Evolutionary conservation across 2,113 vertebrate species (phyloP), one percentile per base, ranked within the genome.

Genomic region (Istiophorus platypterus): DNA sequence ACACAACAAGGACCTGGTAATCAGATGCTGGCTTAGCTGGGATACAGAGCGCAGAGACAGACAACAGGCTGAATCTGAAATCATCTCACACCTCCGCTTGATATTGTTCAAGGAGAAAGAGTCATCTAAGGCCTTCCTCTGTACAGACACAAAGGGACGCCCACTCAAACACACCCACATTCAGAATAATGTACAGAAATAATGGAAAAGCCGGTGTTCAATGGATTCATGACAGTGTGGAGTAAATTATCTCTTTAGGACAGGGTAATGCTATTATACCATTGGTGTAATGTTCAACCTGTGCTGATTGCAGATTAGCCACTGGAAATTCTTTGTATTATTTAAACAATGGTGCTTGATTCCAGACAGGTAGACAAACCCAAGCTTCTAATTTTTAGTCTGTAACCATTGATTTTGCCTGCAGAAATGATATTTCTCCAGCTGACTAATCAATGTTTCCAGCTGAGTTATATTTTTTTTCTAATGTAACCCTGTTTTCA

Each of bases 71-170:
- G 88, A 73, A 90, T 93, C 78, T 76, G 67, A 85, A 91, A 91
- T 88, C 88, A 90, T 87, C 84, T 88, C 91, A 94, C 82, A 91
- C 78, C 80, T 85, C 81, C 2, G 52, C 80, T 84, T 91, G 88
- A 92, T 91, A 89, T 86, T 92, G 86, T 88, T 89, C 85, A 92
- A 92, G 89, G 88, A 92, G 82, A 93, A 87, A 88, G 72, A 80
- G 75, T 89, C 88, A 75, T 88, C 78, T 70, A 81, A 83, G 76
- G 65, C 66, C 22, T 64, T 85, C n/a, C 39, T 81, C 68, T 62
- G 66, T 54, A 61, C 76, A 64, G 37, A 79, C 71, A 77, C 65
- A 84, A 81, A 89, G 41, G 68, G 63, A 76, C 29, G 63, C 52
- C 49, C 66, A 75, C 61, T 78, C 70, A 65, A 74, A 71, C 57